phyloP scores from a whole-genome alignment of 2,113 vertebrate genomes.

The Corythaeola cristata region DNA sequence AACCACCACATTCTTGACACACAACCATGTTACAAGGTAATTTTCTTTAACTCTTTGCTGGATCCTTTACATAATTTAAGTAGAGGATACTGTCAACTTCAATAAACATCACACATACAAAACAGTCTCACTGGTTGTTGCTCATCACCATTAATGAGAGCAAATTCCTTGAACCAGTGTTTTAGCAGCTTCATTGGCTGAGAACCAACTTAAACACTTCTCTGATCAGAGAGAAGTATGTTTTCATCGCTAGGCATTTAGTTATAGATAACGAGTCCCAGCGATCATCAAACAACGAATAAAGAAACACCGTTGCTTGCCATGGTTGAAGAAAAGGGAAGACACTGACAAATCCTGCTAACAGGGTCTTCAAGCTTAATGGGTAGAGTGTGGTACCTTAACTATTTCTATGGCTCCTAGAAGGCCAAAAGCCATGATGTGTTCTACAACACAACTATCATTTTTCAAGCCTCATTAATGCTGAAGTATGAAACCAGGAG shows the following conservation, averaged over 20 bases:
- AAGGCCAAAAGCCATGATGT: not conserved
- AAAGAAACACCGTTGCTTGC: not conserved
- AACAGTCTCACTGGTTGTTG: not conserved
- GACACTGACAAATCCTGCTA: not conserved
- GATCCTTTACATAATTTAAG: not conserved
- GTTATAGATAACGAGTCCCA: not conserved
- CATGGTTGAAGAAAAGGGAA: not conserved
- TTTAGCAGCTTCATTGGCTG: not conserved
- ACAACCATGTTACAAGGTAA: not conserved
- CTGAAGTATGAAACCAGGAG: not conserved
- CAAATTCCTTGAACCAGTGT: not conserved
- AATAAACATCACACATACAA: not conserved
- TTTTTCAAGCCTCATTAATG: not conserved
- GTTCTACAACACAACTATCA: not conserved
- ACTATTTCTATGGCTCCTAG: not conserved
- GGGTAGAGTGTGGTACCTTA: rapidly evolving
- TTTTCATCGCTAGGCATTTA: not conserved
- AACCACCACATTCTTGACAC: not conserved
- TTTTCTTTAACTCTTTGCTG: not conserved
- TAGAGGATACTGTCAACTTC: not conserved
- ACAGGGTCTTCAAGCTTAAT: not conserved
- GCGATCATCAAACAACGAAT: not conserved
- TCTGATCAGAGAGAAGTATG: not conserved
- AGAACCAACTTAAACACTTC: not conserved
- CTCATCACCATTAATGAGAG: not conserved